Evolutionary conservation across 2,797 vertebrate genomes (phyloP), one percentile per base, ranked within the genome.

Genomic region (Buceros bicornis): DNA sequence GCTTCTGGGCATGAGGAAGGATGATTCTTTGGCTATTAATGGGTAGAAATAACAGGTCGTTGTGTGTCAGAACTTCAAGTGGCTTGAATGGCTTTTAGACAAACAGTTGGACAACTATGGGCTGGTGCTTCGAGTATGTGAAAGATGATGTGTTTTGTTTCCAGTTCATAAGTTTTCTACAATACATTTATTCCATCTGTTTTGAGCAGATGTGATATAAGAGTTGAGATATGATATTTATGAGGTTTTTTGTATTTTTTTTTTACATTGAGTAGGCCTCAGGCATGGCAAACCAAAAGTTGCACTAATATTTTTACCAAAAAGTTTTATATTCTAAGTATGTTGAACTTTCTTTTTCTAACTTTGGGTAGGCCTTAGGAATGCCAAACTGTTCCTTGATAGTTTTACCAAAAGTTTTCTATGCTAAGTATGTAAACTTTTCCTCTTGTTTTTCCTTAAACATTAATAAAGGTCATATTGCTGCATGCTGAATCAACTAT

Each of bases 401-500:
- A 69, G 13, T 84, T 92, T 93, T 57, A 66, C 42, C 7, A 29
- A 70, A 87, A 60, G 6, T 54, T 78, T 93, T 87, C 12, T 70
- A 28, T 57, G 66, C 31, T 90, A 94, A 64, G 45, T 69, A 84
- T 35, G 31, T 54, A 53, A 86, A 58, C 11, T 37, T 94, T 43
- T 91, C 58, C 13, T 74, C 33, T 57, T 73, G 5, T 79, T 87
- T 78, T 84, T 31, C 19, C 58, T 74, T 81, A 65, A 92, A n/a
- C 51, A 35, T 90, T 88, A 71, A 91, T 81, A 90, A 94, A 94
- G 86, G 78, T 89, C 81, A 83, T 88, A 93, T 61, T 96, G 58
- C 77, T 95, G 73, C 86, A 73, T 79, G 65, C 61, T 90, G 87
- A 85, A 90, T 96, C 70, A 96, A 94, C 91, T 91, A 66, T 95